A percentile compares a stretch with the other conserved stretches of the same genome.
Conservation (phyloP, 2,888 invertebrate genomes). For the Pristionchus arcanus region DNA sequence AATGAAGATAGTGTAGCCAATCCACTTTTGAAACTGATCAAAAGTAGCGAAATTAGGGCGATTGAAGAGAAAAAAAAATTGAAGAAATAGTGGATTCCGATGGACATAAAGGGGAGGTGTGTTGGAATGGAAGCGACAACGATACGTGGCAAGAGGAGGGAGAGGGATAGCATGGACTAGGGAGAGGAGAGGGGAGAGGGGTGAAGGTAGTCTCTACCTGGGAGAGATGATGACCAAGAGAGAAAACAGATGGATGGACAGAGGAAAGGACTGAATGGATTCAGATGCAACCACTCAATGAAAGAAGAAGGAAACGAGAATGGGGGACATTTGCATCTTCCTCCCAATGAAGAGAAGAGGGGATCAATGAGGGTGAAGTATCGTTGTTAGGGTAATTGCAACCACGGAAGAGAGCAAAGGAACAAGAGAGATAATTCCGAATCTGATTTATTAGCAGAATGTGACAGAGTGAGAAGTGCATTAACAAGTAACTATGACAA, state of each 20-base stretch:
- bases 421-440: neutral
- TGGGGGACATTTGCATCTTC: neutral
- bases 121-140: neutral
- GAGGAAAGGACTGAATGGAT: neutral
- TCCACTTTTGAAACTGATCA: neutral
- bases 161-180: constrained; percentile 19
- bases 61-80: neutral
- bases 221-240: neutral
- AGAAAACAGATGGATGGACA: neutral
- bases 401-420: neutral
- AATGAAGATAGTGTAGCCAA: neutral
- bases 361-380: neutral
- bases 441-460: constrained; percentile 17
- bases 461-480: constrained; percentile 27
- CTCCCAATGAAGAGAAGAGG: neutral
- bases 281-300: neutral
- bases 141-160: constrained; percentile 22
- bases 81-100: neutral
- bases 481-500: constrained; percentile 47
- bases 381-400: neutral
- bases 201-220: neutral
- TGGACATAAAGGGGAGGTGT: neutral
- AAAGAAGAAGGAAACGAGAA: neutral
- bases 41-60: neutral
- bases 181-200: constrained; percentile 9